A percentile compares a stretch with the other conserved stretches of the same genome.
phyloP scores from a whole-genome alignment of 2,888 invertebrate species.

The Tachina lurida region DNA sequence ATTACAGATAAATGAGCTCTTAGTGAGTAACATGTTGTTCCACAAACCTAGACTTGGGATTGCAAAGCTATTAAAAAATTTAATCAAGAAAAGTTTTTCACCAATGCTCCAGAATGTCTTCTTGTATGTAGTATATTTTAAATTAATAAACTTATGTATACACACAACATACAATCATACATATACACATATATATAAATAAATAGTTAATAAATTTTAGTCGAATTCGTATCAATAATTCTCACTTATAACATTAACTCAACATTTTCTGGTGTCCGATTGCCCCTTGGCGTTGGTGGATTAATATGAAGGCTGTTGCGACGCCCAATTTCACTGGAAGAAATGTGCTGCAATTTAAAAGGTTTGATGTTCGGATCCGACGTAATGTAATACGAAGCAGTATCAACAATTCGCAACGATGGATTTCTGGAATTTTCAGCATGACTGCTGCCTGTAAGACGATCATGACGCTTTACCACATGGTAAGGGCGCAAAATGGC shows the following conservation, averaged over 20 bases:
- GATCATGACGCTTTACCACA: conserved; percentile 56
- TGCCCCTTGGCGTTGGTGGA: background rate
- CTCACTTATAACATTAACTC: background rate
- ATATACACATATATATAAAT: too few species aligned
- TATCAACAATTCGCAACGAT: conserved; percentile 33
- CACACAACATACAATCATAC: too few species aligned
- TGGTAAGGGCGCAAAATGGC: conserved; percentile 85
- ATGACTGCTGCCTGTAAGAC: conserved; percentile 25
- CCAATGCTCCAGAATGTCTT: too few species aligned
- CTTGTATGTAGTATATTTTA: too few species aligned
- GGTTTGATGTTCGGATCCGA: conserved; percentile 18
- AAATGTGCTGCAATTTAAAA: conserved; percentile 44
- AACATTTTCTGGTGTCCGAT: background rate
- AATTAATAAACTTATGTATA: too few species aligned
- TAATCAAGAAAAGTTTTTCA: too few species aligned
- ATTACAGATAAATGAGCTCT: too few species aligned
- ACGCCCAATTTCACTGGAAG: conserved; percentile 17
- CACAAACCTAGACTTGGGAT: too few species aligned
- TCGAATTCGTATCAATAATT: too few species aligned
- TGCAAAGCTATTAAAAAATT: too few species aligned
- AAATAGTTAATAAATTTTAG: too few species aligned
- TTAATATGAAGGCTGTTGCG: conserved; percentile 28
- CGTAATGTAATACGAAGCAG: conserved; percentile 26
- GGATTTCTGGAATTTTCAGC: conserved; percentile 19
- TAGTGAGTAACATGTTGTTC: too few species aligned